Conservation (phyloP, 2,888 invertebrate genomes). For the Limnephilus lunatus region DNA sequence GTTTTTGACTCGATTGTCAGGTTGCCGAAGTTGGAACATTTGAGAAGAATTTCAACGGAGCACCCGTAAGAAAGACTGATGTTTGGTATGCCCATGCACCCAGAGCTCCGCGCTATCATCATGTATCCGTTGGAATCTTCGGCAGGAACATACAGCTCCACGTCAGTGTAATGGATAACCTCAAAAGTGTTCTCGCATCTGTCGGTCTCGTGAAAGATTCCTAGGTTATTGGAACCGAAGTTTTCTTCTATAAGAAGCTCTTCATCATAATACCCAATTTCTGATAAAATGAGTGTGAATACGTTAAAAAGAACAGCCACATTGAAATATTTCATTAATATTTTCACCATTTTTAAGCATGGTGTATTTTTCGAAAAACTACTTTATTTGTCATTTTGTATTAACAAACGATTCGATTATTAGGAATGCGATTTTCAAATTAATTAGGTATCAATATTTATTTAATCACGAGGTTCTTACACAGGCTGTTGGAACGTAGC, state of each 20-base stretch:
- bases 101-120: background rate
- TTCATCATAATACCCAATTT: constrained; percentile 3
- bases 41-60: background rate
- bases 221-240: background rate
- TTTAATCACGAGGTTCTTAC: background rate
- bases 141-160: background rate
- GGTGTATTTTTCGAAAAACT: background rate
- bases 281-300: background rate
- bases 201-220: background rate
- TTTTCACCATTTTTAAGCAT: background rate
- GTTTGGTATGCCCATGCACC: background rate
- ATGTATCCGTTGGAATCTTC: constrained; percentile 11
- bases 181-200: constrained; percentile 8
- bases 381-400: too few relatives aligned
- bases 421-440: background rate
- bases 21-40: background rate
- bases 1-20: background rate
- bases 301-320: background rate
- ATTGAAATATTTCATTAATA: background rate
- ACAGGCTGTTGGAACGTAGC: too few relatives aligned
- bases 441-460: background rate
- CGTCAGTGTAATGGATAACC: background rate
- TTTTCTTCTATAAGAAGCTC: constrained; percentile 2
- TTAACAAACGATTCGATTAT: background rate
- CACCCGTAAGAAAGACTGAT: background rate